These are phyloP conservation scores for Lomographa bimaculata DNA, from an alignment of 2,888 invertebrate species.

Conservation along the genomic window DNA sequence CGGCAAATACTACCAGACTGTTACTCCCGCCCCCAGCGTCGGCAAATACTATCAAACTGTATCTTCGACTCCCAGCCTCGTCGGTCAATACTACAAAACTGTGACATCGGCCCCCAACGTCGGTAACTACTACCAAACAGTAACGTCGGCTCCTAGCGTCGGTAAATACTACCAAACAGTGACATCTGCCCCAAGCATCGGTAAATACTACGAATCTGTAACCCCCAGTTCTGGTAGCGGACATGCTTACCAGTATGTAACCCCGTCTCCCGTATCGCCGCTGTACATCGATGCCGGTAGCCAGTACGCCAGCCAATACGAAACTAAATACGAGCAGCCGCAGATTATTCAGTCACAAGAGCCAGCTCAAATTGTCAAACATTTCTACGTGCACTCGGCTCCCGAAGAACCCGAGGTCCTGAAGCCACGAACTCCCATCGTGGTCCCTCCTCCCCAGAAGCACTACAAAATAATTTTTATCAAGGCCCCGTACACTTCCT, in stretches of 20 bases:
- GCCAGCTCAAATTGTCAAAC: constrained; percentile 87
- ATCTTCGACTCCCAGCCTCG: constrained; percentile 1
- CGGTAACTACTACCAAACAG: constrained; percentile 6
- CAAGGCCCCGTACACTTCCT: constrained; percentile 86
- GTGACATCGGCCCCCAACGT: not conserved
- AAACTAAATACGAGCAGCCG: constrained; percentile 46
- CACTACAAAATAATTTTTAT: constrained; percentile 93
- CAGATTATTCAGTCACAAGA: constrained; percentile 89
- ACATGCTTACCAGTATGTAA: not conserved
- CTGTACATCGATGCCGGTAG: not conserved
- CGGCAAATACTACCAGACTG: constrained; percentile 9
- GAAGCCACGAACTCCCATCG: constrained; percentile 82
- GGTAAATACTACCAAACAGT: constrained; percentile 6
- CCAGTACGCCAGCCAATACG: constrained; percentile 22
- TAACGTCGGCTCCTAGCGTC: constrained; percentile 3
- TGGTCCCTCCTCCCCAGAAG: constrained; percentile 86
- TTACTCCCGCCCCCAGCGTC: too few species aligned
- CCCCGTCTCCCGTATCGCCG: too few species aligned
- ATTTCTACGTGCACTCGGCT: constrained; percentile 75
- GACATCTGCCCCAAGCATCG: constrained; percentile 12
- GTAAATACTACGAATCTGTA: constrained; percentile 20
- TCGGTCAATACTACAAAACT: constrained; percentile 7
- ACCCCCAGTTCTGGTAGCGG: constrained; percentile 15
- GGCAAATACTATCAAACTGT: constrained; percentile 13
- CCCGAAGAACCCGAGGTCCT: constrained; percentile 78